Conservation (phyloP, 37 sponge, comb jelly and placozoan species). For the Oopsacas minuta region DNA sequence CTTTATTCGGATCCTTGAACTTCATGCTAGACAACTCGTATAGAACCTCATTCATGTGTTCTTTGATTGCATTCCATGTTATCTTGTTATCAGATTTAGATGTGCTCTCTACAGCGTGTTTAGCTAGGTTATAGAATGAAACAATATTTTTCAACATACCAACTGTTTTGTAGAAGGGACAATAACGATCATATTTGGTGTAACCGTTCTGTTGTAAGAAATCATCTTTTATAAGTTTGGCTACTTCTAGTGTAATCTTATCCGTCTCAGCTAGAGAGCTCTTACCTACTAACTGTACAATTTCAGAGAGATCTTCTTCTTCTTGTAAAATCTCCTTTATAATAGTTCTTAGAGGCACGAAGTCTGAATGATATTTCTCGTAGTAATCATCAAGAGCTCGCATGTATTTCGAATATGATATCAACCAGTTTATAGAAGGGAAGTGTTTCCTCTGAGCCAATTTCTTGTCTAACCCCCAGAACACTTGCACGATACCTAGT, state of each 20-base stretch:
- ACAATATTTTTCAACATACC: constrained; percentile 91
- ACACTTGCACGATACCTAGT: constrained; percentile 95
- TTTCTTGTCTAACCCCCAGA: constrained; percentile 98
- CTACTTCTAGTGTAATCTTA: constrained; percentile 90
- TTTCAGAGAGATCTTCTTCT: constrained; percentile 94
- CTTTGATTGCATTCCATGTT: constrained; percentile 87
- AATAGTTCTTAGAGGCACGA: constrained; percentile 73
- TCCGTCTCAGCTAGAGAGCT: constrained; percentile 90
- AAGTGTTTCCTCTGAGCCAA: constrained; percentile 96
- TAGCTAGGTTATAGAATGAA: constrained; percentile 76
- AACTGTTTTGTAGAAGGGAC: constrained; percentile 98
- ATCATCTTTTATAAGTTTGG: constrained; percentile 95
- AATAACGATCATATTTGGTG: constrained; percentile 80
- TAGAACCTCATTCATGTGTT: constrained; percentile 55
- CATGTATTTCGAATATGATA: constrained; percentile 88
- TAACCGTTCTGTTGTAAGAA: constrained; percentile 98
- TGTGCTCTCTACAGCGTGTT: constrained; percentile 84
- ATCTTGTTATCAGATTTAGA: constrained; percentile 83
- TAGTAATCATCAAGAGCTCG: constrained; percentile 87
- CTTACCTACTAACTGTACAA: constrained; percentile 98
- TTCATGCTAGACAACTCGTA: constrained; percentile 89
- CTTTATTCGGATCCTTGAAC: constrained; percentile 65
- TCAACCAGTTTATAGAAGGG: constrained; percentile 92
- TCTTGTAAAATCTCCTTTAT: constrained; percentile 91
- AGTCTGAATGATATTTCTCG: constrained; percentile 86